Evolutionary conservation across 2,797 vertebrate species (phyloP).

Genomic region (Liparis tanakae): DNA sequence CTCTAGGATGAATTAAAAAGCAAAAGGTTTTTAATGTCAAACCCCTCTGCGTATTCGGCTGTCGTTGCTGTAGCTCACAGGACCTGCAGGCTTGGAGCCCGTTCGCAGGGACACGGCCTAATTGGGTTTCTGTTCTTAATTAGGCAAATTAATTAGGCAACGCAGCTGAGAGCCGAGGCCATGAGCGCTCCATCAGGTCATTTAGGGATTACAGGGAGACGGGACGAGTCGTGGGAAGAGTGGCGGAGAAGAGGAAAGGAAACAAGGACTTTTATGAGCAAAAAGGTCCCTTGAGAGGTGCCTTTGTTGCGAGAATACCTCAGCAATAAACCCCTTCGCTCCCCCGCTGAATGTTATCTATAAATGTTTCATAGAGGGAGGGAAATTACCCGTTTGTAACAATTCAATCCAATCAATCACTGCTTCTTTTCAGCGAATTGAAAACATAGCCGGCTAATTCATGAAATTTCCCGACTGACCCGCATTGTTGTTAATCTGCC

Average conservation of each 20-base stretch:
- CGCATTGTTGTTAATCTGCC: slow-evolving; percentile 54
- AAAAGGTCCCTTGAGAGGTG: slow-evolving; percentile 49
- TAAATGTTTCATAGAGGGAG: slow-evolving; percentile 36
- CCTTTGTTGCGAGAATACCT: slow-evolving; percentile 31
- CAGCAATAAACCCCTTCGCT: slow-evolving; percentile 14
- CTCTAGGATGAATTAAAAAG: slow-evolving; percentile 27
- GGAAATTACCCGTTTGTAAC: slow-evolving; percentile 62
- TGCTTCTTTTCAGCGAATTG: slow-evolving; percentile 49
- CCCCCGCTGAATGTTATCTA: slow-evolving; percentile 51
- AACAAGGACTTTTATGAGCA: slow-evolving; percentile 8
- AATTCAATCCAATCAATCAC: slow-evolving; percentile 68
- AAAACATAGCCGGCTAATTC: slow-evolving; percentile 59
- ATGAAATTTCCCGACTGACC: slow-evolving; percentile 37
- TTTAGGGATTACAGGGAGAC: slow-evolving; percentile 67
- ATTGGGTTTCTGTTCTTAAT: slow-evolving; percentile 77
- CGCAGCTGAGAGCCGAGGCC: slow-evolving; percentile 68
- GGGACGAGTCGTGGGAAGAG: slow-evolving; percentile 53
- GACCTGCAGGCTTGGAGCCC: slow-evolving; percentile 47
- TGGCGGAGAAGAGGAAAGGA: slow-evolving; percentile 26
- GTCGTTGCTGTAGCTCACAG: slow-evolving; percentile 28
- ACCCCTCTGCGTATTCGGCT: slow-evolving; percentile 32
- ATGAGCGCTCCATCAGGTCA: slow-evolving; percentile 65
- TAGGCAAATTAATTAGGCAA: slow-evolving; percentile 81
- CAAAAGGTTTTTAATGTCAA: too few relatives aligned
- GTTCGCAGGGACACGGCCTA: slow-evolving; percentile 61